Evolutionary conservation across 2,888 invertebrate genomes (phyloP).

Genomic region (Dryobota labecula): DNA sequence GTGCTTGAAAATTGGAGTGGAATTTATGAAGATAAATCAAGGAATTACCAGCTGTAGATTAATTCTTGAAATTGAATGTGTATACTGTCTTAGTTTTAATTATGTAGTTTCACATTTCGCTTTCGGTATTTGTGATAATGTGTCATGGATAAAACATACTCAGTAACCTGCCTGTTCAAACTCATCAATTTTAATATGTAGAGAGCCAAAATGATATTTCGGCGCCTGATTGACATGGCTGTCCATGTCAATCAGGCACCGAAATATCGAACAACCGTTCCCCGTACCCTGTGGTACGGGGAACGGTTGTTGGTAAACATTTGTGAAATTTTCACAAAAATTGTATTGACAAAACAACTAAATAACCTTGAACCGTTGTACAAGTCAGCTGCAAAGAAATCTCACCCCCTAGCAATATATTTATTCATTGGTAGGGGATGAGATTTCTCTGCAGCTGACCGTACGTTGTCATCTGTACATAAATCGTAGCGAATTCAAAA

Average conservation of each 20-base stretch:
- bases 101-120: not conserved
- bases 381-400: too few relatives aligned
- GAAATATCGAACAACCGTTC: too few relatives aligned
- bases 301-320: not conserved
- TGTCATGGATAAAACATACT: not conserved
- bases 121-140: not conserved
- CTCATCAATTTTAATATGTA: not conserved
- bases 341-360: not conserved
- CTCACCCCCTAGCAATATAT: too few relatives aligned
- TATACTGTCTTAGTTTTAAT: too few relatives aligned
- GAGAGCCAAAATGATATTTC: not conserved
- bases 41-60: not conserved
- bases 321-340: not conserved
- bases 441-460: too few relatives aligned
- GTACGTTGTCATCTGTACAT: too few relatives aligned
- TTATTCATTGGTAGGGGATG: too few relatives aligned
- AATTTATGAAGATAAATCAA: conserved; percentile 26
- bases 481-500: too few relatives aligned
- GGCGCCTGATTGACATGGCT: not conserved
- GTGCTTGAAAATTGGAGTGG: conserved; percentile 29
- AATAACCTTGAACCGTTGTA: not conserved
- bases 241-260: too few relatives aligned
- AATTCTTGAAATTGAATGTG: not conserved
- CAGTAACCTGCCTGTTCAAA: too few relatives aligned
- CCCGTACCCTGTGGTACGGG: too few relatives aligned